These are phyloP conservation scores for Phenacoccus solenopsis DNA, from an alignment of 1,140 invertebrate species.

Conservation along the genomic window DNA sequence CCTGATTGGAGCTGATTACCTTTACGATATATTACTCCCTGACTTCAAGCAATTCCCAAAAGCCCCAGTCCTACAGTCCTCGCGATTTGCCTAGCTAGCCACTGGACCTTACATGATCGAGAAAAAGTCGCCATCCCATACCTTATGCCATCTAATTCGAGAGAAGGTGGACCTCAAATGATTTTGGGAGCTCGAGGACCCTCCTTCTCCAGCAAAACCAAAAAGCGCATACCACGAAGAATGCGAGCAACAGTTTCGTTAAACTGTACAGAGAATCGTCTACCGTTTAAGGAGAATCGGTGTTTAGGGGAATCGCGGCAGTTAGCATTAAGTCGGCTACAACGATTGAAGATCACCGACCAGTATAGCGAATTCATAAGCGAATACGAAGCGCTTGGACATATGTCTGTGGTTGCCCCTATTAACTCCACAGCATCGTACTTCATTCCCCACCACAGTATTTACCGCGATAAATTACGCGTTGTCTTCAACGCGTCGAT, in stretches of 20 bases:
- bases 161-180: too few species aligned
- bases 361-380: constrained; percentile 29
- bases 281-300: too few species aligned
- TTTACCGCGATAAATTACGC: constrained; percentile 27
- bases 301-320: too few species aligned
- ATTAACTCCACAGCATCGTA: not conserved
- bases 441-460: constrained; percentile 10
- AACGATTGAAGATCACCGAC: not conserved
- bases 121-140: too few species aligned
- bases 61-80: not conserved
- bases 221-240: too few species aligned
- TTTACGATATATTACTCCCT: not conserved
- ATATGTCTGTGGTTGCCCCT: constrained; percentile 29
- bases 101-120: too few species aligned
- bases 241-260: not conserved
- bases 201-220: too few species aligned
- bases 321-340: too few species aligned
- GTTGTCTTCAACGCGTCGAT: constrained; percentile 33
- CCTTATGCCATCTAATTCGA: too few species aligned
- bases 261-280: not conserved
- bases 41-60: not conserved
- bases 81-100: not conserved
- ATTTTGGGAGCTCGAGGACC: too few species aligned
- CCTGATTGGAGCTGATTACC: not conserved
- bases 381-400: constrained; percentile 27